Evolutionary conservation across 2,797 vertebrate species (phyloP), one percentile per base, ranked within the genome.

Genomic region (Crocidura indochinensis): DNA sequence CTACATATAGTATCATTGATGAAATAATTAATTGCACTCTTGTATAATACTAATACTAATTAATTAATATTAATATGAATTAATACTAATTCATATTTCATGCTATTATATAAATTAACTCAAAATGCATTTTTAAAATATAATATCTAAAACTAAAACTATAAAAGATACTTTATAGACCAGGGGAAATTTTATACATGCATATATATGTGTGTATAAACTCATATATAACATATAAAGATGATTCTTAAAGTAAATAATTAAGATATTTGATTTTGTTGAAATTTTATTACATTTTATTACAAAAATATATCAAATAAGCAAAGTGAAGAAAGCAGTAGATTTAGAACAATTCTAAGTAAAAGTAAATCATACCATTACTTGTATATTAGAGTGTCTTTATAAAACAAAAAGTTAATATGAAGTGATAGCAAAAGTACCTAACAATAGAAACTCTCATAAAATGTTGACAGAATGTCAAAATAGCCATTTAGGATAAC

Each of bases 81-180:
- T 4, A 79, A 27, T 65, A 19, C 51, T 75, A 12, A 80, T 15
- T 8, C 19, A 64, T 31, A 67, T 1, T n/a, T 84, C 22, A 77
- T 4, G 3, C 17, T 53, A 19, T 72, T 75, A 75, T 74, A 73
- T n/a, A 78, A 89, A 84, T 75, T 86, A 77, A 74, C 51, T 88
- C 20, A 20, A 85, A 82, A 51, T 85, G 8, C 3, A 60, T 26
- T 29, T 76, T 47, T 53, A 26, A 64, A 83, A 51, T 31, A 11
- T 44, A 78, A 75, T 82, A 56, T 7, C 22, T 71, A 77, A 75
- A 71, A 68, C 8, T 53, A 29, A 83, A 88, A 49, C 83, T 51
- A 71, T 26, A 88, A 44, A 82, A 76, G 46, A 53, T 4, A 53
- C 62, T 56, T 56, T 56, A 19, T 56, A 56, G 12, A 19, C 20